phyloP scores from a whole-genome alignment of 2,888 invertebrate genomes.

The Cotesia congregata region DNA sequence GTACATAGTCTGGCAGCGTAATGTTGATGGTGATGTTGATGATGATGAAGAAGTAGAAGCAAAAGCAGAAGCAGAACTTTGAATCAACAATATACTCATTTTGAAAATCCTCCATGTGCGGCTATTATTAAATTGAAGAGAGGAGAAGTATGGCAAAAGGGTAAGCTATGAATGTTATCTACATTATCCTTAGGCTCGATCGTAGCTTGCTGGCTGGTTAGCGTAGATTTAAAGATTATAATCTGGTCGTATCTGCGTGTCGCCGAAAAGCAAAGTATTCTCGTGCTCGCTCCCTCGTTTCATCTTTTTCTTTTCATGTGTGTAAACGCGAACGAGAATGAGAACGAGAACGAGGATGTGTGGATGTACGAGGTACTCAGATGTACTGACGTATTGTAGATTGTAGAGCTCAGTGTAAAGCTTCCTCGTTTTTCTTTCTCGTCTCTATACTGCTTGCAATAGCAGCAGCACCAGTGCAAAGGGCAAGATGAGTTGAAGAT shows the following conservation, averaged over 20 bases:
- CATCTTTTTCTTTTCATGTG: constrained; percentile 16
- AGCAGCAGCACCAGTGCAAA: constrained; percentile 45
- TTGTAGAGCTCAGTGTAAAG: background rate
- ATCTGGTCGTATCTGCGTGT: constrained; percentile 62
- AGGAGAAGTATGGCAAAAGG: constrained; percentile 38
- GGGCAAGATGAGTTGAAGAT: constrained; percentile 57
- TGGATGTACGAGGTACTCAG: constrained; percentile 4
- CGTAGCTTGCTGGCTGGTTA: constrained; percentile 61
- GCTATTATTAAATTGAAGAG: constrained; percentile 64
- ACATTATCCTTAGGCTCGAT: constrained; percentile 62
- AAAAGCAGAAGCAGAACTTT: constrained; percentile 22
- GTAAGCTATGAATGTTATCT: constrained; percentile 65
- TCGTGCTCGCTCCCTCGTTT: constrained; percentile 34
- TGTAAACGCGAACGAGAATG: constrained; percentile 18
- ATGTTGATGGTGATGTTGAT: background rate
- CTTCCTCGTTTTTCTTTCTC: background rate
- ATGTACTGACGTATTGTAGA: constrained; percentile 5
- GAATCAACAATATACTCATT: constrained; percentile 62
- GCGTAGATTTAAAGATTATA: constrained; percentile 67
- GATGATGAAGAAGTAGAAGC: constrained; percentile 10
- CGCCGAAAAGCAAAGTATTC: constrained; percentile 67
- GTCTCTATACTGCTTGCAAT: constrained; percentile 10
- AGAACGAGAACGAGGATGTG: background rate
- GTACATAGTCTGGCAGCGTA: background rate
- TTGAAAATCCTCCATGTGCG: constrained; percentile 53